phyloP scores from a whole-genome alignment of 1,140 invertebrate genomes.

The Lethocerus indicus region DNA sequence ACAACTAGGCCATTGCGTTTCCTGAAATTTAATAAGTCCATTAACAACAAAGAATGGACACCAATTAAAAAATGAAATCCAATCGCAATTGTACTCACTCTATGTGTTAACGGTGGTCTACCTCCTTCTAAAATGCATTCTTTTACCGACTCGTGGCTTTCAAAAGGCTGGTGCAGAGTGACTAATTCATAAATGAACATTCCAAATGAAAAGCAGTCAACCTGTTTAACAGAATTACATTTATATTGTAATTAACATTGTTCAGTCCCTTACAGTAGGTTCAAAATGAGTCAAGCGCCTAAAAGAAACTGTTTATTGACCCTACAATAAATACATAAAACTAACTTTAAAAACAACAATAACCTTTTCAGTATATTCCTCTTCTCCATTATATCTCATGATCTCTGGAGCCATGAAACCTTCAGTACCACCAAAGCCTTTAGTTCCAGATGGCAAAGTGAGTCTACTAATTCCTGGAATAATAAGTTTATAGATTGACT shows the following conservation, averaged over 20 bases:
- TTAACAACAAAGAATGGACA: neutral
- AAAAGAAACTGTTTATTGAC: too few species aligned
- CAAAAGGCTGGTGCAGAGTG: conserved; percentile 85
- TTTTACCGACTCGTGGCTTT: conserved; percentile 87
- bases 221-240: too few species aligned
- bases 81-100: conserved; percentile 31
- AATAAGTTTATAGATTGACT: too few species aligned
- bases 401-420: conserved; percentile 99
- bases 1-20: conserved; percentile 72
- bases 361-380: conserved; percentile 96
- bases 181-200: conserved; percentile 97
- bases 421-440: conserved; percentile 93
- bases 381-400: conserved; percentile 93
- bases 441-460: conserved; percentile 76
- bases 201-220: conserved; percentile 98
- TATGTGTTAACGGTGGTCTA: conserved; percentile 66
- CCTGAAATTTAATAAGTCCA: conserved; percentile 20
- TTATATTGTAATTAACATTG: too few species aligned
- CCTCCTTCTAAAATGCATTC: conserved; percentile 90
- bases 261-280: neutral
- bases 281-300: too few species aligned
- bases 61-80: neutral
- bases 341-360: too few species aligned
- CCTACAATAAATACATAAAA: too few species aligned
- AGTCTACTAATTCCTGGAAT: conserved; percentile 71